Conservation (phyloP, 2,797 vertebrate genomes). For the Notoglanidium macrostoma region DNA sequence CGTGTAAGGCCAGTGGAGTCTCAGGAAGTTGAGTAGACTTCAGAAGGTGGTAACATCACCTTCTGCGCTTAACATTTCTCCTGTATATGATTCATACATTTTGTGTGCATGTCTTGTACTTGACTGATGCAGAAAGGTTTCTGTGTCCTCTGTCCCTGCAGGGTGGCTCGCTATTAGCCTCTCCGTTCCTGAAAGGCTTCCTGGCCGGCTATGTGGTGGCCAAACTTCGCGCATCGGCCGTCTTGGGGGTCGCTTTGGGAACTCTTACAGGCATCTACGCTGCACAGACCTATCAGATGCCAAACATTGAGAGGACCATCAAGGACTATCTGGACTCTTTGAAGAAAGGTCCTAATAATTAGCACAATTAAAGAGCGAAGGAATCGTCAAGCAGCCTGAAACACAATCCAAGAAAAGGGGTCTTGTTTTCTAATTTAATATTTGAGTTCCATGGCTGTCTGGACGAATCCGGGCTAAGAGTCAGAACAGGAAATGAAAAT, state of each 20-base stretch:
- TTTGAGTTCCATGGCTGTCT: not conserved
- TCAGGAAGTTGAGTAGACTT: not conserved
- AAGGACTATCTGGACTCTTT: slow-evolving; percentile 81
- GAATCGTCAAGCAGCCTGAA: not conserved
- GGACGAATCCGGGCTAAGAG: not conserved
- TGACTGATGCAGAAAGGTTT: not conserved
- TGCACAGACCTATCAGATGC: slow-evolving; percentile 84
- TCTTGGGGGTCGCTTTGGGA: slow-evolving; percentile 86
- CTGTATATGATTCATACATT: not conserved
- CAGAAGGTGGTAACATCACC: not conserved
- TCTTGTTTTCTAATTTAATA: not conserved
- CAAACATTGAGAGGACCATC: slow-evolving; percentile 85
- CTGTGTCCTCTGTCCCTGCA: slow-evolving; percentile 54
- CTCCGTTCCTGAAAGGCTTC: slow-evolving; percentile 93
- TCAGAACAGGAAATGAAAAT: not conserved
- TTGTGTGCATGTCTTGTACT: not conserved
- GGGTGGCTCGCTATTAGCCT: slow-evolving; percentile 87
- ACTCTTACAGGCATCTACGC: slow-evolving; percentile 86
- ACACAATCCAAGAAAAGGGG: not conserved
- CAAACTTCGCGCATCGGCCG: slow-evolving; percentile 84
- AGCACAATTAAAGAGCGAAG: not conserved
- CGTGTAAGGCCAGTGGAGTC: too few relatives aligned
- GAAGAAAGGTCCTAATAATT: slow-evolving; percentile 60
- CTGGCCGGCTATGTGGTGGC: slow-evolving; percentile 90
- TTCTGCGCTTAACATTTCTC: not conserved